Base-by-base conservation (phyloP, 2,797 vertebrate species). In the Onychomys arenicola region DNA sequence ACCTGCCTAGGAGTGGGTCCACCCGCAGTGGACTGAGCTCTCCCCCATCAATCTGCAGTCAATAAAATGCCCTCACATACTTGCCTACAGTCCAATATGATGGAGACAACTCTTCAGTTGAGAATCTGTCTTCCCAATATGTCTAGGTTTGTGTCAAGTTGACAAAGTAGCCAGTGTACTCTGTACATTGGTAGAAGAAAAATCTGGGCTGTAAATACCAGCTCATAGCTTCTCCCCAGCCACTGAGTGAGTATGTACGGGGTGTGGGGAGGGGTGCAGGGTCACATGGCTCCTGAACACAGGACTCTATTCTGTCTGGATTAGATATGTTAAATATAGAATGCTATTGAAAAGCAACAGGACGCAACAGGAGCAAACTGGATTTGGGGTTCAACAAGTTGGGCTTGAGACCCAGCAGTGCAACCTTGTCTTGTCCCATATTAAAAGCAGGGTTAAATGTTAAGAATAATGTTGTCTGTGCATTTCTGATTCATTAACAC, bases 401-500 rank as follows among this genome's bases (percentile, higher is more conserved):
- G 19, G n/a, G 43, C 23, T 40, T 77, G 52, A 46, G 80, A 69
- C 32, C 89, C 82, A 95, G 9, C 83, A 90, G 27, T 9, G 3
- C 81, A 43, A 10, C 19, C 25, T 14, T 14, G 12, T 77, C 19
- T 55, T 12, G 59, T 82, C 27, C 43, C 43, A 91, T 57, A 34
- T 90, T 43, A 90, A 94, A 97, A 95, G 61, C 46, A 92, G 34
- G 57, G 25, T 55, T 93, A 40, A 86, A 75, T 77, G 52, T 69
- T 59, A 65, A 94, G 84, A 90, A 86, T 93, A 94, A 93, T 2
- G 0, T 55, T 93, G 87, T 69, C 85, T 93, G 83, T 13, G 5
- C 87, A 69, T 94, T 96, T 96, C 89, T 90, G 13, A 91, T 80
- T 95, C 95, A 95, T 94, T 97, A 89, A 95, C 43, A 34, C 29